phyloP scores from a whole-genome alignment of 2,888 invertebrate species.

The Oscheius sp. region DNA sequence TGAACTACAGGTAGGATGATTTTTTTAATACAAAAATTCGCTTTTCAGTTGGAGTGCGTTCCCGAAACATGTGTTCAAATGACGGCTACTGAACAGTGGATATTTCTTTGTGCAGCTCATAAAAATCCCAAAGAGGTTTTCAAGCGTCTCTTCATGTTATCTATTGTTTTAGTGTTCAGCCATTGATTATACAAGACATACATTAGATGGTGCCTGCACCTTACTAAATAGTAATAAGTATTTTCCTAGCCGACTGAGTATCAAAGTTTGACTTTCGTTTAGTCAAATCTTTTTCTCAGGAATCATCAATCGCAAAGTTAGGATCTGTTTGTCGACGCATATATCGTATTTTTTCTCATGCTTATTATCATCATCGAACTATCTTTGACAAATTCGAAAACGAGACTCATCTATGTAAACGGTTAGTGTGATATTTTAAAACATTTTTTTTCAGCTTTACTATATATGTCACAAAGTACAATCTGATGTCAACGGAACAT shows the following conservation, averaged over 20 bases:
- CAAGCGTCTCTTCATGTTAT: too few species aligned
- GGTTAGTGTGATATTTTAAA: conserved; percentile 23
- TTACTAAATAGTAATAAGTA: conserved; percentile 98
- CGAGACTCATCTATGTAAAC: conserved; percentile 52
- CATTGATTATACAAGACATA: conserved; percentile 98
- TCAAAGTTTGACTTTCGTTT: conserved; percentile 76
- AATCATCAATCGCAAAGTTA: conserved; percentile 96
- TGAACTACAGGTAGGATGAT: conserved; percentile 80
- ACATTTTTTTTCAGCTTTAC: conserved; percentile 80
- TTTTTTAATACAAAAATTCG: background rate
- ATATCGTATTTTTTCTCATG: conserved; percentile 98
- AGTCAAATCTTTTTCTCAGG: conserved; percentile 71
- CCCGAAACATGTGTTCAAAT: conserved; percentile 97
- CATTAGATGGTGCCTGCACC: conserved; percentile 97
- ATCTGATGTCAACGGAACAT: conserved; percentile 96
- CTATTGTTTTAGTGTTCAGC: conserved; percentile 82
- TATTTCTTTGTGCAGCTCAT: conserved; percentile 98
- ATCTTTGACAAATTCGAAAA: conserved; percentile 97
- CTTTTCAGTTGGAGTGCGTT: conserved; percentile 83
- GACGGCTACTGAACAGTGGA: conserved; percentile 99
- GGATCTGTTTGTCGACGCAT: conserved; percentile 98
- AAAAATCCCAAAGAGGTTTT: conserved; percentile 97
- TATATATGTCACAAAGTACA: conserved; percentile 96
- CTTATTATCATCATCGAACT: conserved; percentile 94
- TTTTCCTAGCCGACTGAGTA: conserved; percentile 98